phyloP scores from a whole-genome alignment of 2,888 invertebrate species.

The Drosophila demipolita region DNA sequence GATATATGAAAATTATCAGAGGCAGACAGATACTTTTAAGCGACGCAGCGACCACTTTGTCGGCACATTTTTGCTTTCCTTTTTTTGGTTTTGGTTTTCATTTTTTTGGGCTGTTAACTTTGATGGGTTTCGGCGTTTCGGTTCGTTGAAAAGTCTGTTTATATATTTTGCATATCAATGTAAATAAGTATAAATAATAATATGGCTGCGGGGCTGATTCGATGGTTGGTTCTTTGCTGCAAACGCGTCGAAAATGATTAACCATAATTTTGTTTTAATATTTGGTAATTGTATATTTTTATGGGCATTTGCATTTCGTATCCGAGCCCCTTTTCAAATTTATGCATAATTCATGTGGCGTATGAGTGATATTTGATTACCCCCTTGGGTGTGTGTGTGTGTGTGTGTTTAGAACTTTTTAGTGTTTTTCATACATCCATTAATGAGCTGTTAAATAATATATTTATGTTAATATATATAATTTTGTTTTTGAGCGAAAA shows the following conservation, averaged over 20 bases:
- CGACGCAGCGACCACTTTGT: conserved; percentile 59
- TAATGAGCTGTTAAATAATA: conserved; percentile 38
- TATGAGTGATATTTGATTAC: conserved; percentile 80
- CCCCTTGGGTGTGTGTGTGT: conserved; percentile 35
- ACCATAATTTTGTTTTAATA: conserved; percentile 75
- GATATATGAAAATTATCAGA: conserved; percentile 76
- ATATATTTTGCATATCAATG: conserved; percentile 70
- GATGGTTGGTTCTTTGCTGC: conserved; percentile 4
- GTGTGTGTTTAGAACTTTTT: conserved; percentile 25
- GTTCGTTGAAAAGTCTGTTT: conserved; percentile 52
- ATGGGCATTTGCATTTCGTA: conserved; percentile 66
- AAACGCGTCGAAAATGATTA: conserved; percentile 69
- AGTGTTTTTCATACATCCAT: conserved; percentile 19
- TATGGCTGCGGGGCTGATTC: background rate
- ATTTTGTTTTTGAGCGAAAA: background rate
- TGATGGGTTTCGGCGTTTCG: conserved; percentile 46
- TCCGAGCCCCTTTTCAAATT: conserved; percentile 24
- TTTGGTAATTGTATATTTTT: conserved; percentile 81
- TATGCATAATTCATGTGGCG: conserved; percentile 74
- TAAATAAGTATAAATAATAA: conserved; percentile 46
- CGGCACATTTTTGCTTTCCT: conserved; percentile 72
- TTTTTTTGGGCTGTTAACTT: conserved; percentile 50
- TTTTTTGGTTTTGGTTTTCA: conserved; percentile 27
- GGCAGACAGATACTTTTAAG: conserved; percentile 24
- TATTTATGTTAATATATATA: background rate